Base-by-base conservation (phyloP, 1,140 invertebrate species). In the Panagrolaimus sp. region DNA sequence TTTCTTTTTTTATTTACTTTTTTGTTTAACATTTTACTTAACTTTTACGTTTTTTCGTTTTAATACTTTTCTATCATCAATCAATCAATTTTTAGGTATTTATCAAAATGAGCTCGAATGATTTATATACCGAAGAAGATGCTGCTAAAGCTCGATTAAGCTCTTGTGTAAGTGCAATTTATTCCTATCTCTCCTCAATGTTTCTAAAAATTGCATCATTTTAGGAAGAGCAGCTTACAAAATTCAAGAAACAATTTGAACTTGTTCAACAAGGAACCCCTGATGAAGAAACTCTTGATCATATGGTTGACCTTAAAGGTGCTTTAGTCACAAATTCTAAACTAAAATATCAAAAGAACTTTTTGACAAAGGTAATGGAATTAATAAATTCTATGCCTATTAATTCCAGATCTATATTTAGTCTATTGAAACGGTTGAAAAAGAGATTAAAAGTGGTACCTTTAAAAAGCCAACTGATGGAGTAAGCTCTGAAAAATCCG, bases 271-370 rank as follows among this genome's bases (percentile, higher is more conserved):
- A 21, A 14, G 52, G 52, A 12, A 58, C 52, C 1, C 52, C 52
- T 14, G 52, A 58, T 58, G 52, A 58, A 12, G 52, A 58, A 17
- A 21, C 28, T 10, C 17, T 58, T 5, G 52, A 58, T 58, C 52
- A 58, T 58, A 12, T 58, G 52, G 21, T 28, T 21, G 52, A n/a
- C 2, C 28, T 58, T 28, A 58, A 58, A 58, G 12, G 21, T 58
- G 21, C 52, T 21, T 28, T 58, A 21, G 52, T 28, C 10, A 58
- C 52, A 12, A 58, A 58, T 21, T 12, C 15, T 12, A 58, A 58
- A 28, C 5, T 58, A 28, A 58, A 58, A 28, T 58, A 58, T 28
- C 52, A 28, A 21, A 21, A 26, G 1, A 28, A 58, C 21, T 21
- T 58, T 58, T 58, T 58, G 17, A n/a, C 14, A 17, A 58, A 58